A percentile compares a stretch with the other conserved stretches of the same genome.
phyloP scores from a whole-genome alignment of 2,113 vertebrate species.

The Leucopsar rothschildi region DNA sequence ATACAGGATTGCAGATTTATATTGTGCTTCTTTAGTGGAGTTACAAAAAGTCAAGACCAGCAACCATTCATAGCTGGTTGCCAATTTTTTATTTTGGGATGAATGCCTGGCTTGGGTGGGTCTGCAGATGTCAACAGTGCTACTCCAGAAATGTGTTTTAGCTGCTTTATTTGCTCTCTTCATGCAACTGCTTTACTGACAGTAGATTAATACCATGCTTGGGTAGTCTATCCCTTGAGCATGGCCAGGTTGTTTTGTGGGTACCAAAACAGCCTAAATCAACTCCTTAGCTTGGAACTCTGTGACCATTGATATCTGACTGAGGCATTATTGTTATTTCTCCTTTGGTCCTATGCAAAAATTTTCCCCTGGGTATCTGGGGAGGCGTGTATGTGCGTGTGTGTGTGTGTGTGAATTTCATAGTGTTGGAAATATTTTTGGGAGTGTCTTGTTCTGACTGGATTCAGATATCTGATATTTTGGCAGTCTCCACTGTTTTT shows the following conservation, averaged over 20 bases:
- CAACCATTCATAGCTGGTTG: conserved; percentile 10
- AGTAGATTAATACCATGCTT: background rate
- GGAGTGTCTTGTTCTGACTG: background rate
- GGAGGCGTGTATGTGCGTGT: background rate
- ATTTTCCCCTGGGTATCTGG: background rate
- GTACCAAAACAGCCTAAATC: background rate
- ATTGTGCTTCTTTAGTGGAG: conserved; percentile 2
- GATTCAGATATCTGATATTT: background rate
- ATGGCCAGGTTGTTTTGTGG: background rate
- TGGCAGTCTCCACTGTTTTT: background rate
- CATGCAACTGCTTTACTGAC: background rate
- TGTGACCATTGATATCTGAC: background rate
- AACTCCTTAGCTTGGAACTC: background rate
- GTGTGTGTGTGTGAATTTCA: background rate
- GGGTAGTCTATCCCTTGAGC: background rate
- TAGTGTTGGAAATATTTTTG: background rate
- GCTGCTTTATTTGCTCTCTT: background rate
- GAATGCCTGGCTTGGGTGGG: conserved; percentile 36
- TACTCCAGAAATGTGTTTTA: background rate
- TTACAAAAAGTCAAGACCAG: conserved; percentile 47
- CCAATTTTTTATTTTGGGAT: conserved; percentile 52
- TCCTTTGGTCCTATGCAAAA: background rate
- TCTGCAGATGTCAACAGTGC: conserved; percentile 5
- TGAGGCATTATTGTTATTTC: background rate
- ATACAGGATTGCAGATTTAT: conserved; percentile 61